A percentile compares a stretch with the other conserved stretches of the same genome.
These are phyloP conservation scores for Scopus umbretta DNA, from an alignment of 2,113 vertebrate genomes.

Conservation along the genomic window DNA sequence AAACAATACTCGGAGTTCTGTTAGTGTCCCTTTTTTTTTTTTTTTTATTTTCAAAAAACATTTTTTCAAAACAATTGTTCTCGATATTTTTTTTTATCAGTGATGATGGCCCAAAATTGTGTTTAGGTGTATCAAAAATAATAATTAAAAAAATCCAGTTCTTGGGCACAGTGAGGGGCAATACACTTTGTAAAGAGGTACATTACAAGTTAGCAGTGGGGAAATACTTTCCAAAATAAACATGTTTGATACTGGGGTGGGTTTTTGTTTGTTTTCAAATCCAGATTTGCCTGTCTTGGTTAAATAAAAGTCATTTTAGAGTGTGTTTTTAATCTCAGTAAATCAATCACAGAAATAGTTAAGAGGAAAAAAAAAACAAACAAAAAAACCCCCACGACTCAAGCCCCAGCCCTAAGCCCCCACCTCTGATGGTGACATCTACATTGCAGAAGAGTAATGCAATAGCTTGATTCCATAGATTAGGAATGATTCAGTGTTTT, in stretches of 20 bases:
- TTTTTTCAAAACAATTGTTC: not conserved
- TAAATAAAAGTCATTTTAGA: not conserved
- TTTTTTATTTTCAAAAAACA: not conserved
- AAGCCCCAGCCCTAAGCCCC: not conserved
- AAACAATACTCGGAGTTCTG: not conserved
- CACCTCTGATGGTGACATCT: not conserved
- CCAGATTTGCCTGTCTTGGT: not conserved
- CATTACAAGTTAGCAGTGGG: not conserved
- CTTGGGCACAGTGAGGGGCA: not conserved
- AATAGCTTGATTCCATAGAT: not conserved
- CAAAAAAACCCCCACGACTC: not conserved
- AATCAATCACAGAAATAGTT: not conserved
- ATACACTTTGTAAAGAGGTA: not conserved
- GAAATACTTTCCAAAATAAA: not conserved
- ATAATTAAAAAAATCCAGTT: not conserved
- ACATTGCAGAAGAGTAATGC: not conserved
- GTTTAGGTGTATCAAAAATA: not conserved
- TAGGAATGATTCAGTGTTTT: conserved; percentile 26
- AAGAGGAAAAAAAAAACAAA: not conserved
- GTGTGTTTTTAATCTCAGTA: not conserved
- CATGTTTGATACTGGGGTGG: not conserved
- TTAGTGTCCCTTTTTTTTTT: not conserved
- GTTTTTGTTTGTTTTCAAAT: not conserved
- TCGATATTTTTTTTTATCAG: not conserved
- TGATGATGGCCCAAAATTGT: not conserved